Evolutionary conservation across 2,113 vertebrate genomes (phyloP), one percentile per base, ranked within the genome.

Genomic region (Tragulus kanchil): DNA sequence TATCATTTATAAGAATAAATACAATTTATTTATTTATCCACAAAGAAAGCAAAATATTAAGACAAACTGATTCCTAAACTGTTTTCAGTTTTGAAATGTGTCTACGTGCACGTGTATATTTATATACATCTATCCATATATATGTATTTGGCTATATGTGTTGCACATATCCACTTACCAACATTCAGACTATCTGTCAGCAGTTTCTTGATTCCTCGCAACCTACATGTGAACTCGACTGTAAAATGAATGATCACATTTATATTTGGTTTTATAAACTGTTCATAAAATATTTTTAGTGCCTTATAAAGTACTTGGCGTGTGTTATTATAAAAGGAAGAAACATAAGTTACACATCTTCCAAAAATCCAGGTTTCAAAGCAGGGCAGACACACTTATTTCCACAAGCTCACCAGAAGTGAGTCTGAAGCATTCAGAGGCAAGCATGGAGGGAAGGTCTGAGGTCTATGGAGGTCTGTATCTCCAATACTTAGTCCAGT

Each of bases 211-310:
- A 89, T 88, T 90, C 36, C 6, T 96, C 12, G 45, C 48, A 93
- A 84, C 36, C 87, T 90, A 13, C 73, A 82, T 23, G 5, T 65
- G n/a, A 95, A 59, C 52, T 79, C 81, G 52, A 73, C 59, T 92
- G 10, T 86, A 81, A 94, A 95, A 89, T 85, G 36, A 94, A 84
- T 79, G 48, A 90, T 78, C 25, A 14, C 52, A 97, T 89, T 95
- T 90, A 89, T 89, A 92, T 83, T 92, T 94, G 56, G n/a, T 93
- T 95, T 97, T 83, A 48, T 93, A 93, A 95, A 94, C 71, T 45
- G 11, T 90, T 89, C 83, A 94, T 94, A 94, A 96, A 95, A 93
- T 95, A 96, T 36, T 89, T 89, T 95, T 86, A 69, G 52, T 96
- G 58, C 26, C 75, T 94, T 95, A 61, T 93, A 84, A 69, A 93